Evolutionary conservation across 2,113 vertebrate genomes (phyloP).

Genomic region (Stigmatopora nigra): DNA sequence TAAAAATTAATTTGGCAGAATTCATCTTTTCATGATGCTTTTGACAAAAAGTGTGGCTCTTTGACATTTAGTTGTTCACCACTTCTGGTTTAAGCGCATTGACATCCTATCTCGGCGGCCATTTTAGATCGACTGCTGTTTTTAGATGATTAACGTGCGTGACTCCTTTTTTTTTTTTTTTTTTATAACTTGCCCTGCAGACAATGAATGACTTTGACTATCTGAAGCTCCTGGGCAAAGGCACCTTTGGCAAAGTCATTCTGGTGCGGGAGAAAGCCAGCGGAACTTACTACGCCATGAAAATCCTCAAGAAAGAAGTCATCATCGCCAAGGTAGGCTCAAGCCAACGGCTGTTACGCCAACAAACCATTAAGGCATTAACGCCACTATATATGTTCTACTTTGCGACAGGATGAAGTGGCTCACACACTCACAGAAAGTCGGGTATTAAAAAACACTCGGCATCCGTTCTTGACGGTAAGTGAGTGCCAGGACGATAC

Average conservation of each 20-base stretch:
- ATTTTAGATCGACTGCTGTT: too few relatives aligned
- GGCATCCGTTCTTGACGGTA: slow-evolving; percentile 94
- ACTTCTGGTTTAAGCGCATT: too few relatives aligned
- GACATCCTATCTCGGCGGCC: too few relatives aligned
- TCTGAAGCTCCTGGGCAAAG: slow-evolving; percentile 97
- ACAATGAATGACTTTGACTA: slow-evolving; percentile 99
- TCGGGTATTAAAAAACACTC: slow-evolving; percentile 92
- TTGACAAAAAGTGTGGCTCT: too few relatives aligned
- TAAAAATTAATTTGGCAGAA: too few relatives aligned
- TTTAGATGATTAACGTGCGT: background rate
- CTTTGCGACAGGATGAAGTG: slow-evolving; percentile 82
- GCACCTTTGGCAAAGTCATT: slow-evolving; percentile 97
- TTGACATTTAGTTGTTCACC: too few relatives aligned
- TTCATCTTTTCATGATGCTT: too few relatives aligned
- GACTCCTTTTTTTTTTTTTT: background rate
- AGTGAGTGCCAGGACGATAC: slow-evolving; percentile 47
- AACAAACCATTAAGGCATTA: too few relatives aligned
- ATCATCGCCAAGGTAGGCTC: slow-evolving; percentile 88
- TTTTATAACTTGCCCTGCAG: slow-evolving; percentile 57
- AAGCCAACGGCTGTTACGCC: too few relatives aligned
- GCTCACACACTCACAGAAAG: slow-evolving; percentile 95
- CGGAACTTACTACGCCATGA: slow-evolving; percentile 95
- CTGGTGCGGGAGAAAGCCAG: slow-evolving; percentile 97
- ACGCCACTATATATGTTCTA: background rate
- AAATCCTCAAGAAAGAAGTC: slow-evolving; percentile 96